Conservation (phyloP, 2,113 vertebrate species). For the Sorex araneus region DNA sequence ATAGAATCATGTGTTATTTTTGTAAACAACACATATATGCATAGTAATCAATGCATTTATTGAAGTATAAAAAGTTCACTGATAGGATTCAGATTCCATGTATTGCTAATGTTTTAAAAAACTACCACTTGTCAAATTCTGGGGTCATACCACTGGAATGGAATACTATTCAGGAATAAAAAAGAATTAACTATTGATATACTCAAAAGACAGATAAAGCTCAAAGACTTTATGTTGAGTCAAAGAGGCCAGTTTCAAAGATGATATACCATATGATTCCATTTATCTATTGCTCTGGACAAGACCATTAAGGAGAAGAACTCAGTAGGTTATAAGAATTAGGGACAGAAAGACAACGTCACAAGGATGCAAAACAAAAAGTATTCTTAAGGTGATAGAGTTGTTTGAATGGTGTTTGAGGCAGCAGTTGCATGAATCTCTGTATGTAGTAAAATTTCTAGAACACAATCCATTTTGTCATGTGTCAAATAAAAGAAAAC, state of each 20-base stretch:
- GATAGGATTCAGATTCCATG: neutral
- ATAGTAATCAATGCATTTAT: neutral
- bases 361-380: neutral
- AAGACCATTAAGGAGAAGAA: neutral
- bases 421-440: neutral
- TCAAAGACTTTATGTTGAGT: neutral
- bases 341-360: neutral
- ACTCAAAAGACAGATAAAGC: neutral
- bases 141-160: neutral
- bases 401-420: neutral
- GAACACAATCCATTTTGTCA: neutral
- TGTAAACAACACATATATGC: neutral
- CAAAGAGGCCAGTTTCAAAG: neutral
- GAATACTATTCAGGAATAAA: neutral
- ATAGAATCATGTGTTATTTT: neutral
- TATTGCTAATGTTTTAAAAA: constrained; percentile 22
- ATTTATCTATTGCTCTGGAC: neutral
- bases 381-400: neutral
- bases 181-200: neutral
- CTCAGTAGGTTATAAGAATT: neutral
- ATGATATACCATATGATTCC: neutral
- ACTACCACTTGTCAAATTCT: neutral
- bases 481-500: constrained; percentile 1
- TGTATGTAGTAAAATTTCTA: neutral
- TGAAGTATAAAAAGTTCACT: neutral